Conservation (phyloP, 2,113 vertebrate species). For the Cyprinus carpio region DNA sequence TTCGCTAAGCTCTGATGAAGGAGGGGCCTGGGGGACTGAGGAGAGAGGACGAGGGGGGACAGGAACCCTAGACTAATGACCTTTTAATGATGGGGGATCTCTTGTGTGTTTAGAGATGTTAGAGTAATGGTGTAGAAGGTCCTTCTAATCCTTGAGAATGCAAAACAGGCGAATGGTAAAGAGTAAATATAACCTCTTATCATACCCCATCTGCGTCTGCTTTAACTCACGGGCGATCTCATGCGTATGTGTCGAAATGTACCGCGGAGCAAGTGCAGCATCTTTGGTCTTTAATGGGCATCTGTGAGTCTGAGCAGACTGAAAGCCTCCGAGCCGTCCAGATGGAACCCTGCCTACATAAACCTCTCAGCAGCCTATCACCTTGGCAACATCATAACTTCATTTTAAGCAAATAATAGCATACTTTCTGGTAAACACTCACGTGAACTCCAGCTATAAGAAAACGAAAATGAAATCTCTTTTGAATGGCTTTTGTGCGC, state of each 20-base stretch:
- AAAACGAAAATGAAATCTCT: background rate
- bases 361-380: constrained; percentile 39
- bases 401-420: constrained; percentile 44
- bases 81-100: constrained; percentile 57
- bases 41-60: constrained; percentile 56
- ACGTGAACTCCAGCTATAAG: background rate
- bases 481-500: constrained; percentile 2
- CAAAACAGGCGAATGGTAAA: constrained; percentile 14
- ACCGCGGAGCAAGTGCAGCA: background rate
- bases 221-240: constrained; percentile 15
- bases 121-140: background rate
- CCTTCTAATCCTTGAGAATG: constrained; percentile 28
- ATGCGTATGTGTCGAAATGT: background rate
- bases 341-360: constrained; percentile 60
- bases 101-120: background rate
- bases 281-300: constrained; percentile 55
- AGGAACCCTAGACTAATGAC: constrained; percentile 63
- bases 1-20: constrained; percentile 46
- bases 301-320: constrained; percentile 62
- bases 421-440: constrained; percentile 31
- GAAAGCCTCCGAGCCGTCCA: constrained; percentile 63
- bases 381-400: constrained; percentile 42
- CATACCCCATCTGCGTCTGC: constrained; percentile 17
- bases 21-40: constrained; percentile 34
- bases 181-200: constrained; percentile 26